Percentiles rank a stretch among this genome's conserved stretches.
Evolutionary conservation across 2,888 invertebrate species (phyloP).

Genomic region (Iphiclides podalirius): DNA sequence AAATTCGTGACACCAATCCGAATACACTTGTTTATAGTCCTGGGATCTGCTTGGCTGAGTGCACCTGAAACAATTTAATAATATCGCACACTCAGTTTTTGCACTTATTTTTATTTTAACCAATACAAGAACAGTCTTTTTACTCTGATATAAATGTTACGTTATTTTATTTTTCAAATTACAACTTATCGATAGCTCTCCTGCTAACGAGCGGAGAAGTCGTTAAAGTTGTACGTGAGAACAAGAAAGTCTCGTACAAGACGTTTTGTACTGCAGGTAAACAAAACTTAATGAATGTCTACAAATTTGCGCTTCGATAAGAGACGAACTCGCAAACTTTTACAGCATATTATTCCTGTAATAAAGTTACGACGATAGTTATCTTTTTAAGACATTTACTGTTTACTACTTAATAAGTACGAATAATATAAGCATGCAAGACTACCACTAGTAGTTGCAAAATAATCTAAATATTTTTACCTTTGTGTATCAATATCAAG

Average conservation of each 20-base stretch:
- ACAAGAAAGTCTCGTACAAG: conserved; percentile 20
- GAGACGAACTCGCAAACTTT: conserved; percentile 1
- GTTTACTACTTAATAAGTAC: too few relatives aligned
- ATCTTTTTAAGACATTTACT: too few relatives aligned
- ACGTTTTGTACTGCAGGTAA: conserved; percentile 16
- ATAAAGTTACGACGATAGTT: too few relatives aligned
- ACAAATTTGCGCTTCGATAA: conserved; percentile 7
- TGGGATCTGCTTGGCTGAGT: conserved; percentile 79
- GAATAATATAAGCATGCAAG: too few relatives aligned
- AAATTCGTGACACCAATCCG: conserved; percentile 87
- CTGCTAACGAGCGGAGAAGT: conserved; percentile 20
- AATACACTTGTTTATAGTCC: conserved; percentile 82
- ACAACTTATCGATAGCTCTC: conserved; percentile 17
- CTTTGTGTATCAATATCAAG: conserved; percentile 81
- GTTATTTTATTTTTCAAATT: conserved; percentile 12
- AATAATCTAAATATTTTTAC: conserved; percentile 41
- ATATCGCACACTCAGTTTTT: not conserved
- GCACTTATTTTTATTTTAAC: too few relatives aligned
- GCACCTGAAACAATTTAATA: conserved; percentile 56
- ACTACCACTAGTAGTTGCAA: too few relatives aligned
- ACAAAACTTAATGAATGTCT: conserved; percentile 16
- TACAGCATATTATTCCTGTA: not conserved
- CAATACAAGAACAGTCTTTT: too few relatives aligned
- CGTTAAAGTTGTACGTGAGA: conserved; percentile 24
- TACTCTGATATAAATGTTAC: conserved; percentile 8